Conservation (phyloP, 2,797 vertebrate genomes). For the Gallinago nigripennis region DNA sequence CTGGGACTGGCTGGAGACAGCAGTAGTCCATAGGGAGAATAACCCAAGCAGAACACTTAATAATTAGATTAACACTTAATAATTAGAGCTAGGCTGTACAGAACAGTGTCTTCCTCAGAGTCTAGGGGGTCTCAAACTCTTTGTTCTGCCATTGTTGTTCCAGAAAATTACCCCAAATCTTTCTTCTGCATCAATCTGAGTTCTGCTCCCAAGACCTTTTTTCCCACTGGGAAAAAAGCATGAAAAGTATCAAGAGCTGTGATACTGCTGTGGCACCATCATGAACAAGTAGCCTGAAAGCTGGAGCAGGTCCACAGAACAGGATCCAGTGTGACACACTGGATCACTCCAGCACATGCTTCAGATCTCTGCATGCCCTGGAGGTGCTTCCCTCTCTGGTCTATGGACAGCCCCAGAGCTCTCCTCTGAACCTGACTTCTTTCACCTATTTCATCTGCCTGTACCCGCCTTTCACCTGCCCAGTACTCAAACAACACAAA, state of each 20-base stretch:
- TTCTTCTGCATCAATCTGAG: neutral
- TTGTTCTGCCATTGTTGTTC: neutral
- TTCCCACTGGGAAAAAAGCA: neutral
- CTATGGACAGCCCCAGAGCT: neutral
- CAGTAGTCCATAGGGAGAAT: neutral
- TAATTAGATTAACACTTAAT: neutral
- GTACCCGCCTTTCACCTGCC: neutral
- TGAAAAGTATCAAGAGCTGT: neutral
- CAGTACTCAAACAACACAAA: neutral
- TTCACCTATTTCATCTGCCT: neutral
- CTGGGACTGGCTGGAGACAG: neutral
- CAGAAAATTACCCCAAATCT: neutral
- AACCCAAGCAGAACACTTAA: neutral
- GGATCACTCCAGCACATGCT: neutral
- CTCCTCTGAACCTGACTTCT: neutral
- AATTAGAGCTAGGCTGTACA: neutral
- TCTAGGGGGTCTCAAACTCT: neutral
- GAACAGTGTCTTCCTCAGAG: neutral
- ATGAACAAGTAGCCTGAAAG: neutral
- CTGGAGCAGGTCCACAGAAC: neutral
- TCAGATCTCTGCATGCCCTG: neutral
- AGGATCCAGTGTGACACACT: neutral
- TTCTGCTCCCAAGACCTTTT: neutral
- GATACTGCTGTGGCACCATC: neutral
- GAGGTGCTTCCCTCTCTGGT: neutral